Evolutionary conservation across 2,888 invertebrate species (phyloP), one percentile per base, ranked within the genome.

Genomic region (Stegophylla sp.): DNA sequence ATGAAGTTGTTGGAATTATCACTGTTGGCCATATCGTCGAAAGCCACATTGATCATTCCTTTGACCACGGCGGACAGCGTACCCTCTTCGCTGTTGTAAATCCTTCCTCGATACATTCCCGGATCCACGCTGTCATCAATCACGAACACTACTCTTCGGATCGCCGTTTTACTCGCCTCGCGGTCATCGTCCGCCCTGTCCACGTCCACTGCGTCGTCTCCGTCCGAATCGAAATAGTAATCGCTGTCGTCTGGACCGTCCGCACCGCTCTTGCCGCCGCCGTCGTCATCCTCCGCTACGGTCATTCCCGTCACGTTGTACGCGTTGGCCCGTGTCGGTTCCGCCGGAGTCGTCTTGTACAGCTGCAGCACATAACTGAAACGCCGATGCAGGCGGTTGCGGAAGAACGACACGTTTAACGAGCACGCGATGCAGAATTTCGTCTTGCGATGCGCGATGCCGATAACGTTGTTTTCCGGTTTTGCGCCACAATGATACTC

Each of bases 41-140:
- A 20, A 20, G 64, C 64, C 41, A 75, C 75, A n/a, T 75, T 64
- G 23, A 75, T 75, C 17, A 75, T 75, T 23, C 75, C 75, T 51
- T 64, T 75, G 17, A 75, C 51, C 7, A 64, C n/a, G 12, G 75
- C 51, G 3, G 64, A 75, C 17, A 41, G 17, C 12, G 23, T 41
- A 41, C 51, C 48, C n/a, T 17, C 64, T n/a, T 64, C 34, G 15
- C 34, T n/a, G 7, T 75, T 75, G 41, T 41, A 34, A 41, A 75
- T 64, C 48, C 48, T 75, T 17, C 64, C 75, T 17, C 75, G 64
- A 23, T 75, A 75, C 5, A 51, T 64, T 34, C 75, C 75, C 7
- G 75, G 75, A 23, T 51, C 64, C 23, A 75, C 51, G 34, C 23
- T 64, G 17, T 75, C 75, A 7, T 75, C 75, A 15, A 75, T 75